phyloP scores from a whole-genome alignment of 2,888 invertebrate genomes.

The Drosophila affinis region DNA sequence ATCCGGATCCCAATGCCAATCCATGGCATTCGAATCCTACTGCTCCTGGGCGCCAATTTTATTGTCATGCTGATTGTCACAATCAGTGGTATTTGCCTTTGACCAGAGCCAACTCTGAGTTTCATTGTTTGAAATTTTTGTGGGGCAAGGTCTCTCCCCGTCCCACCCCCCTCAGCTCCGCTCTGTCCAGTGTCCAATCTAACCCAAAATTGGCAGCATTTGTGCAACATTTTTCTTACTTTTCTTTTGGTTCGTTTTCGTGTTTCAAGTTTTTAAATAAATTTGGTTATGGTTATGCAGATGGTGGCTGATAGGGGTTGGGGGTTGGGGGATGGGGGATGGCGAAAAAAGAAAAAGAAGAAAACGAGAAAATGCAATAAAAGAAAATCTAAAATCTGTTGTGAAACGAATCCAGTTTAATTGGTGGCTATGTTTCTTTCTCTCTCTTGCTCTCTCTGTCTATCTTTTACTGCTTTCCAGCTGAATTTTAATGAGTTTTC shows the following conservation, averaged over 20 bases:
- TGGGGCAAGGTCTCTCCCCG: slow-evolving; percentile 9
- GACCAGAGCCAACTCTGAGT: slow-evolving; percentile 54
- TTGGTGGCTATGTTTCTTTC: slow-evolving; percentile 43
- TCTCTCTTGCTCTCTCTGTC: not conserved
- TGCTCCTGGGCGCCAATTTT: slow-evolving; percentile 65
- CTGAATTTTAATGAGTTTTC: slow-evolving; percentile 36
- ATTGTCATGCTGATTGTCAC: slow-evolving; percentile 74
- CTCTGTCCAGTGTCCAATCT: not conserved
- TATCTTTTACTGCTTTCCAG: not conserved
- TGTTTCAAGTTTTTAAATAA: slow-evolving; percentile 59
- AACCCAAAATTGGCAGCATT: slow-evolving; percentile 53
- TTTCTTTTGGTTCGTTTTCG: not conserved
- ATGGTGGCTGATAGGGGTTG: not conserved
- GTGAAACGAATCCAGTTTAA: slow-evolving; percentile 53
- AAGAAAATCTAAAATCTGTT: slow-evolving; percentile 40
- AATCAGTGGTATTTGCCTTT: slow-evolving; percentile 76
- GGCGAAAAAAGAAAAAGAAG: not conserved
- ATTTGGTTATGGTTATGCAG: slow-evolving; percentile 59
- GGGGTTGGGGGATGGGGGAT: not conserved
- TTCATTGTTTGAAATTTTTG: slow-evolving; percentile 59
- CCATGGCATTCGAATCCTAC: slow-evolving; percentile 17
- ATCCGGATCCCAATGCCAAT: slow-evolving; percentile 16
- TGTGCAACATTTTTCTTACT: slow-evolving; percentile 42
- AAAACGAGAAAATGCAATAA: slow-evolving; percentile 22
- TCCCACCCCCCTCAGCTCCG: not conserved